Evolutionary conservation across 1,140 invertebrate species (phyloP).

Genomic region (Euwallacea similis): DNA sequence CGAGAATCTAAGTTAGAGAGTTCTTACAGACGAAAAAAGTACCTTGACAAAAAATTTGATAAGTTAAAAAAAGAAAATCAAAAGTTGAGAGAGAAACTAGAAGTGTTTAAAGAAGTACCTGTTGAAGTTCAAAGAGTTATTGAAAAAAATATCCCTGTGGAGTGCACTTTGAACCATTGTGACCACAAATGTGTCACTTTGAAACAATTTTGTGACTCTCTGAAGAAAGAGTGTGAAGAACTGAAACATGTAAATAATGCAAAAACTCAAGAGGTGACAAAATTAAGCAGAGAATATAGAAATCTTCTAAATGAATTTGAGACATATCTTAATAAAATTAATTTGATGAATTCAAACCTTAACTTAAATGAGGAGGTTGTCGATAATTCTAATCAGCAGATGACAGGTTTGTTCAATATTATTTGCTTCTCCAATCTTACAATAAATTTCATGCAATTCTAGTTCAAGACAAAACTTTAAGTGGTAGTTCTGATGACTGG

Average conservation of each 20-base stretch:
- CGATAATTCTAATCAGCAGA: background rate
- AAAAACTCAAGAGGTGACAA: constrained; percentile 30
- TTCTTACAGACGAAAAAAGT: constrained; percentile 13
- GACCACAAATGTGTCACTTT: constrained; percentile 20
- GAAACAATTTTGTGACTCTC: constrained; percentile 4
- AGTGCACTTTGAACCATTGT: constrained; percentile 33
- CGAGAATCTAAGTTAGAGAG: constrained; percentile 23
- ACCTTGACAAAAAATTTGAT: constrained; percentile 30
- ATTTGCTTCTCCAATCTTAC: too few species aligned
- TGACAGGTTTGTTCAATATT: background rate
- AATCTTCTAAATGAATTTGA: constrained; percentile 29
- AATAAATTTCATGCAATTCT: too few species aligned
- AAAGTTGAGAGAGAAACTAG: background rate
- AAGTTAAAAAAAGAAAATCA: constrained; percentile 22
- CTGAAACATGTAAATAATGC: constrained; percentile 18
- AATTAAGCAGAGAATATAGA: constrained; percentile 14
- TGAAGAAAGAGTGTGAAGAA: constrained; percentile 30
- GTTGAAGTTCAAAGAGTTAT: background rate
- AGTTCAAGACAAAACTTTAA: background rate
- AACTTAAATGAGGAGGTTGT: background rate
- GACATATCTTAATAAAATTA: constrained; percentile 32
- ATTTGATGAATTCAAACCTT: constrained; percentile 20
- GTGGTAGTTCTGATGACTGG: constrained; percentile 24
- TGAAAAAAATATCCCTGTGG: constrained; percentile 5
- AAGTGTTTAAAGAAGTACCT: background rate